Percentiles rank a stretch among this genome's conserved stretches.
Evolutionary conservation across 2,888 invertebrate genomes (phyloP).

Genomic region (Drosophila ochracea): DNA sequence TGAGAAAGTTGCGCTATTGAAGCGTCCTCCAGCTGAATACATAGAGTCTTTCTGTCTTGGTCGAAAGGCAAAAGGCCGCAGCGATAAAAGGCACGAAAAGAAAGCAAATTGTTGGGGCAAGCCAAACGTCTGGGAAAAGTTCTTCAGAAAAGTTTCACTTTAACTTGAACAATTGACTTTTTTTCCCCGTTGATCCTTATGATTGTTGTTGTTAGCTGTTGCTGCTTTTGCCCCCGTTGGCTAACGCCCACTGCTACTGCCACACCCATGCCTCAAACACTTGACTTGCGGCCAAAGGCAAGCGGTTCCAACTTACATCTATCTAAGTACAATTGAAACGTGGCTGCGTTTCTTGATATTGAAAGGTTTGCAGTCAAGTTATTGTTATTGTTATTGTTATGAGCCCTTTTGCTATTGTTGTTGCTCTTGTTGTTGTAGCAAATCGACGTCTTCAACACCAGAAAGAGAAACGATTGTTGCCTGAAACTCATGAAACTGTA

Average conservation of each 20-base stretch:
- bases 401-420: constrained; percentile 56
- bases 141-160: constrained; percentile 76
- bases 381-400: constrained; percentile 83
- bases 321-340: constrained; percentile 73
- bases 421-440: constrained; percentile 53
- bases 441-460: constrained; percentile 64
- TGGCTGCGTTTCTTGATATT: constrained; percentile 72
- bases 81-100: constrained; percentile 72
- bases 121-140: constrained; percentile 72
- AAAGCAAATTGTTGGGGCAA: constrained; percentile 64
- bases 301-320: constrained; percentile 63
- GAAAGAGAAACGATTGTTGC: constrained; percentile 51
- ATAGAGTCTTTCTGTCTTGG: constrained; percentile 23
- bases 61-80: constrained; percentile 5
- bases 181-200: constrained; percentile 45
- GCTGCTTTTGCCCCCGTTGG: constrained; percentile 35
- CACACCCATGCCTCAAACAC: constrained; percentile 42
- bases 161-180: constrained; percentile 81
- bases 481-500: constrained; percentile 74
- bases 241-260: constrained; percentile 15
- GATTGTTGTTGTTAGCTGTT: constrained; percentile 32
- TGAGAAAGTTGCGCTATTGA: constrained; percentile 14
- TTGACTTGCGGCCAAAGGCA: constrained; percentile 72
- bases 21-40: constrained; percentile 56
- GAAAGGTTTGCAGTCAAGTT: constrained; percentile 80